phyloP scores from a whole-genome alignment of 2,113 vertebrate species.

The Corythoichthys haematopterus region DNA sequence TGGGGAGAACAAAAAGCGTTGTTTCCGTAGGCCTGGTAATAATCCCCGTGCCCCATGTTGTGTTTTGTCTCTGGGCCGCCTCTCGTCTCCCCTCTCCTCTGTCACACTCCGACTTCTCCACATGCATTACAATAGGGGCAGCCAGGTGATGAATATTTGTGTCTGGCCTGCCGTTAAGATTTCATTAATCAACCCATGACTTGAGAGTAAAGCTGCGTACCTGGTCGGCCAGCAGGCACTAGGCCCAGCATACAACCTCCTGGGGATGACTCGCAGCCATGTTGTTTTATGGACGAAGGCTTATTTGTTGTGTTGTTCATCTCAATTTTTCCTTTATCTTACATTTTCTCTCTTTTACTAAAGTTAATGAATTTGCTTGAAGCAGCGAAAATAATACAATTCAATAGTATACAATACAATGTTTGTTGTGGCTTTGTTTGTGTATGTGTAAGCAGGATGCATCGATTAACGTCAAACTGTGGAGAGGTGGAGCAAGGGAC shows the following conservation, averaged over 20 bases:
- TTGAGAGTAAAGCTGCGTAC: constrained; percentile 60
- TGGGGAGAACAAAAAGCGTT: constrained; percentile 66
- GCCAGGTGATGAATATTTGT: constrained; percentile 76
- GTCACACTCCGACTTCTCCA: constrained; percentile 67
- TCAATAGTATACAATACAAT: not conserved
- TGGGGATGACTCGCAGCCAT: constrained; percentile 56
- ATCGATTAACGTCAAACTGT: not conserved
- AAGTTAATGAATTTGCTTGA: constrained; percentile 48
- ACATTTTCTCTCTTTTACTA: constrained; percentile 32
- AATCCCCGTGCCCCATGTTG: constrained; percentile 68
- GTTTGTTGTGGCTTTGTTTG: not conserved
- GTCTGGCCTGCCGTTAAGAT: constrained; percentile 72
- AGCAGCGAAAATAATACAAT: constrained; percentile 36
- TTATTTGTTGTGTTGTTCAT: constrained; percentile 59
- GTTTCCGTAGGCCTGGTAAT: constrained; percentile 66
- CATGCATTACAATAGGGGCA: constrained; percentile 71
- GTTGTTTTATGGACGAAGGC: constrained; percentile 56
- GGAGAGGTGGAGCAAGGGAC: not conserved
- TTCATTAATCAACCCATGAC: constrained; percentile 69
- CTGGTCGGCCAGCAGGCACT: constrained; percentile 68
- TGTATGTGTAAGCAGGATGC: not conserved
- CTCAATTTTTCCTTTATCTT: constrained; percentile 26
- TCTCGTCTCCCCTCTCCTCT: constrained; percentile 67
- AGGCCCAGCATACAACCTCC: constrained; percentile 59
- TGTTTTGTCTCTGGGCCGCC: constrained; percentile 67